Evolutionary conservation across 2,888 invertebrate genomes (phyloP).

Genomic region (Scaptomyza parva): DNA sequence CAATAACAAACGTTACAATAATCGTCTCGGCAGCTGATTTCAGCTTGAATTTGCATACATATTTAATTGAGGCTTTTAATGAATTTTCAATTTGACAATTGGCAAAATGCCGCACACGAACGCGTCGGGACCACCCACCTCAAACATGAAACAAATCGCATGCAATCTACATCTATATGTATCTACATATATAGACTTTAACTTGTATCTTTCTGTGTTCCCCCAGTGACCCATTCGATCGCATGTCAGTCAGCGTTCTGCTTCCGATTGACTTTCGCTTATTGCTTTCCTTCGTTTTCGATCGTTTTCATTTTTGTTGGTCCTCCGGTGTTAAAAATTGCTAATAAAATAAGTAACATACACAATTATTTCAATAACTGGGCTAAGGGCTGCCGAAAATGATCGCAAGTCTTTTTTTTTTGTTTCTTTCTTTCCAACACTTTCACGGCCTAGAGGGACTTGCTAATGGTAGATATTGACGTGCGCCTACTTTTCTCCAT

Average conservation of each 20-base stretch:
- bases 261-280: constrained; percentile 63
- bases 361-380: constrained; percentile 65
- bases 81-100: constrained; percentile 82
- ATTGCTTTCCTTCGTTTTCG: constrained; percentile 53
- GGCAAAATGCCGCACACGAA: constrained; percentile 69
- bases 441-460: constrained; percentile 83
- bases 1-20: constrained; percentile 21
- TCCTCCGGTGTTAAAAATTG: constrained; percentile 67
- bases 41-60: constrained; percentile 71
- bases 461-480: constrained; percentile 77
- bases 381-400: constrained; percentile 49
- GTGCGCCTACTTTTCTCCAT: constrained; percentile 67
- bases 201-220: not conserved
- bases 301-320: not conserved
- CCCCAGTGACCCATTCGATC: constrained; percentile 28
- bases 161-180: no score
- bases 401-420: constrained; percentile 1
- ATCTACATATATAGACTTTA: no score
- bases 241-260: constrained; percentile 50
- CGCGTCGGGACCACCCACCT: constrained; percentile 63
- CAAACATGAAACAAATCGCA: constrained; percentile 27
- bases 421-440: constrained; percentile 62
- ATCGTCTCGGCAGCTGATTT: constrained; percentile 42
- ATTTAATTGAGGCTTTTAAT: constrained; percentile 83
- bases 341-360: constrained; percentile 81